These are phyloP conservation scores for Harpagifer antarcticus DNA, from an alignment of 2,797 vertebrate genomes.

Conservation along the genomic window DNA sequence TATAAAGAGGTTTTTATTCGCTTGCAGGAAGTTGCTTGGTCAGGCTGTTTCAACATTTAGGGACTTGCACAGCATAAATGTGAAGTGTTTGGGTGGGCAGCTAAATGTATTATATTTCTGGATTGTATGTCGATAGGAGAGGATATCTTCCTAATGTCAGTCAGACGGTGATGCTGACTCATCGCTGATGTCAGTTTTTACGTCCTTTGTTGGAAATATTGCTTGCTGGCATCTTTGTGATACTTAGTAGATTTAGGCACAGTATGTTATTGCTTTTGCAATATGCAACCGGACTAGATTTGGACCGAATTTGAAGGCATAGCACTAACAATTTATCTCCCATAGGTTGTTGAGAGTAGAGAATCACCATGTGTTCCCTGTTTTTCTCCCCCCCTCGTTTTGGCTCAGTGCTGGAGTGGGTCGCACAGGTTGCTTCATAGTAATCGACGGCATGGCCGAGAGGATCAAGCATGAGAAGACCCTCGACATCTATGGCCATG, in stretches of 20 bases:
- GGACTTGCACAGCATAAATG: constrained; percentile 73
- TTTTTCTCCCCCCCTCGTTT: not conserved
- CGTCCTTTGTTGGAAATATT: constrained; percentile 68
- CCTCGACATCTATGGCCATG: constrained; percentile 97
- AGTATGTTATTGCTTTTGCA: constrained; percentile 31
- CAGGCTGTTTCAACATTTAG: constrained; percentile 68
- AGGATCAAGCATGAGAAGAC: constrained; percentile 98
- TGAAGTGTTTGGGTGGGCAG: constrained; percentile 77
- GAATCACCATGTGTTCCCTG: constrained; percentile 12
- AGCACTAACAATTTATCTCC: constrained; percentile 4
- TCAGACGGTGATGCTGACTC: constrained; percentile 71
- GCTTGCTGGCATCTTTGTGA: constrained; percentile 64
- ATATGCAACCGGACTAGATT: constrained; percentile 31
- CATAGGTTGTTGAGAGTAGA: constrained; percentile 33
- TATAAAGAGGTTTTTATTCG: constrained; percentile 66
- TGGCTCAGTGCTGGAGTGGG: constrained; percentile 93
- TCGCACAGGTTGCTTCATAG: constrained; percentile 98
- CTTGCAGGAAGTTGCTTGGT: constrained; percentile 70
- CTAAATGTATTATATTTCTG: constrained; percentile 75
- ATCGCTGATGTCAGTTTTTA: constrained; percentile 70
- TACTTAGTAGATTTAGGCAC: constrained; percentile 57
- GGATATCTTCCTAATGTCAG: constrained; percentile 67
- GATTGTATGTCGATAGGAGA: constrained; percentile 69
- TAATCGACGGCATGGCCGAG: constrained; percentile 98
- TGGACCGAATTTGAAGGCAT: constrained; percentile 26